Conservation (phyloP, 1,140 invertebrate species). For the Melipona quadrifasciata region DNA sequence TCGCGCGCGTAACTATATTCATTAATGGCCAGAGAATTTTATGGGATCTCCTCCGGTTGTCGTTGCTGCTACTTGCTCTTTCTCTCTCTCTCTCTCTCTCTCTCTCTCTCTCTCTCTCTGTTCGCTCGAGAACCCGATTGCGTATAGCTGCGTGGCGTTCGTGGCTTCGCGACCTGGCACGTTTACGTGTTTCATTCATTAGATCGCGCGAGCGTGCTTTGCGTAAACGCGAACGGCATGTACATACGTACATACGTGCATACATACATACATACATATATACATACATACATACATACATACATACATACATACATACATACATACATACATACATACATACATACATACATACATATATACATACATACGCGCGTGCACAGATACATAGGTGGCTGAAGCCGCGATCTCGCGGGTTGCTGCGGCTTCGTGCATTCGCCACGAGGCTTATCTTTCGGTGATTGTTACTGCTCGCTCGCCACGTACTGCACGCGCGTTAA, state of each 20-base stretch:
- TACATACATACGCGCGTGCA: too few relatives aligned
- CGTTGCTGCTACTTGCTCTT: slow-evolving; percentile 38
- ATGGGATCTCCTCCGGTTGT: slow-evolving; percentile 21
- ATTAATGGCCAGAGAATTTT: slow-evolving; percentile 18
- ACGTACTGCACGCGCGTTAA: background rate
- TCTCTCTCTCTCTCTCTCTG: slow-evolving; percentile 41
- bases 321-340: too few relatives aligned
- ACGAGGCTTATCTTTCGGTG: slow-evolving; percentile 3
- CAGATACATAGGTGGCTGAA: too few relatives aligned
- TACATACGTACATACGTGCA: too few relatives aligned
- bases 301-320: too few relatives aligned
- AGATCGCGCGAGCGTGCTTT: slow-evolving; percentile 27
- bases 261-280: background rate
- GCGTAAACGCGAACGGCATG: slow-evolving; percentile 30
- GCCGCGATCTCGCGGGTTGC: background rate
- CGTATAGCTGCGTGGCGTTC: slow-evolving; percentile 61
- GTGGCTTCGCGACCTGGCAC: slow-evolving; percentile 25
- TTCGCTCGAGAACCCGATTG: slow-evolving; percentile 61
- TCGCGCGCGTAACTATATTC: slow-evolving; percentile 28
- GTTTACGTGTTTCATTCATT: slow-evolving; percentile 61
- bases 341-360: too few relatives aligned
- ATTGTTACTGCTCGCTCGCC: background rate
- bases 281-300: too few relatives aligned
- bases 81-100: slow-evolving; percentile 43
- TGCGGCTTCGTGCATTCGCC: background rate